Base-by-base conservation (phyloP, 2,113 vertebrate genomes). In the Scatophagus argus region DNA sequence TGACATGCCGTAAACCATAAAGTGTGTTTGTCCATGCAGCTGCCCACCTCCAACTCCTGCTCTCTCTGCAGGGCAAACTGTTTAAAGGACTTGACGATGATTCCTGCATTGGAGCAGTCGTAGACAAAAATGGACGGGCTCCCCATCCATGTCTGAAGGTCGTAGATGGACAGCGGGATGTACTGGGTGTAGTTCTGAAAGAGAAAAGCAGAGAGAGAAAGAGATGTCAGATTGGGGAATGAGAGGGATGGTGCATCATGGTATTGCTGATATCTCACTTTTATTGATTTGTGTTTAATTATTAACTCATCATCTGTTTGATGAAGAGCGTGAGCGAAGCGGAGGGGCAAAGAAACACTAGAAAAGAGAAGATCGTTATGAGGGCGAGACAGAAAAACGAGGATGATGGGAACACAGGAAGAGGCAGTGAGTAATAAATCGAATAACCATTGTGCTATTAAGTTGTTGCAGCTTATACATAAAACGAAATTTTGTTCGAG, bases 101-200 rank as follows among this genome's bases (percentile, higher is more conserved):
- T 97, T 62, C 98, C 98, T 0, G 98, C 98, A 0, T 98, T 99
- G 83, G 98, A 99, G 93, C 98, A 99, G 81, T 99, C 98, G 0
- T 99, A 99, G 49, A 99, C 98, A 0, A 99, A 99, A 41, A 99
- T 99, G 60, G 98, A 99, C 3, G 98, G 98, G 62, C 98, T 99
- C 62, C 98, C 98, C 98, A 99, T 99, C 98, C 98, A 99, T 0
- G 98, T 99, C 93, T 99, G 98, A 85, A 99, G 95, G 95, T 99
- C 98, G 0, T 99, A 99, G 49, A 99, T 96, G 64, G 98, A 99
- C 58, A 99, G 95, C 0, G 98, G 98, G 93, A 99, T 99, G 91
- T 99, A 99, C 94, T 99, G 98, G 2, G 98, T 99, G 79, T 99
- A 99, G 94, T 99, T 99, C 98, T 99, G 87, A 19, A 63, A 72